Base-by-base conservation (phyloP, 2,797 vertebrate genomes). In the Threskiornis aethiopicus region DNA sequence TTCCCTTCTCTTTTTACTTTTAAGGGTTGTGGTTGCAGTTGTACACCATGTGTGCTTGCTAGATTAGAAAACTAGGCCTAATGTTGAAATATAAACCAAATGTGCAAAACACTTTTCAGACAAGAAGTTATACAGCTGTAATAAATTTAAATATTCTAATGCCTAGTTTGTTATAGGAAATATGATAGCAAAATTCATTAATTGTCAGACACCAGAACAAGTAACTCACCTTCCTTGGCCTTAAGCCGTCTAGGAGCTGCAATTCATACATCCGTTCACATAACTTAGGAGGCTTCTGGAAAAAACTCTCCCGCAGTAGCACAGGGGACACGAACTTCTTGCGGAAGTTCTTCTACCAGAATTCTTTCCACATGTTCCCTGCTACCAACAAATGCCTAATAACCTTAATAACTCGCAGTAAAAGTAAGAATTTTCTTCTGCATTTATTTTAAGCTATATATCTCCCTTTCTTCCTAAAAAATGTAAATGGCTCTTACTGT, bases 1-100 rank as follows among this genome's bases (percentile, higher is more conserved):
- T 57, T 92, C 92, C 33, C 61, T 89, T 96, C 52, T 94, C 26
- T 81, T 95, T 89, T 92, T 59, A 59, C 29, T 90, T 87, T 78
- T n/a, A 35, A 84, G 47, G 6, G 33, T 4, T 3, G 1, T 25
- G 16, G 41, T 84, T 88, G 29, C 79, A 76, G 21, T 51, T 57
- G 33, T 44, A 88, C 4, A 62, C 29, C 64, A 66, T 33, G 24
- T 65, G 81, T 77, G 14, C 67, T 44, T 90, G 69, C 82, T 55
- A 82, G 66, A 73, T 87, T 87, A 94, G 66, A 89, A 94, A 88
- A 79, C 26, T 35, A 66, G 66, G 52, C 19, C 44, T 84, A 70
- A 51, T 73, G 14, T 39, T 66, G 52, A 90, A 89, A 89, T 39
- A 76, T 3, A 88, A 83, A 77, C 41, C 12, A 57, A 84, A 86